Evolutionary conservation across 2,797 vertebrate species (phyloP).

Genomic region (Rhodeus uyekii): DNA sequence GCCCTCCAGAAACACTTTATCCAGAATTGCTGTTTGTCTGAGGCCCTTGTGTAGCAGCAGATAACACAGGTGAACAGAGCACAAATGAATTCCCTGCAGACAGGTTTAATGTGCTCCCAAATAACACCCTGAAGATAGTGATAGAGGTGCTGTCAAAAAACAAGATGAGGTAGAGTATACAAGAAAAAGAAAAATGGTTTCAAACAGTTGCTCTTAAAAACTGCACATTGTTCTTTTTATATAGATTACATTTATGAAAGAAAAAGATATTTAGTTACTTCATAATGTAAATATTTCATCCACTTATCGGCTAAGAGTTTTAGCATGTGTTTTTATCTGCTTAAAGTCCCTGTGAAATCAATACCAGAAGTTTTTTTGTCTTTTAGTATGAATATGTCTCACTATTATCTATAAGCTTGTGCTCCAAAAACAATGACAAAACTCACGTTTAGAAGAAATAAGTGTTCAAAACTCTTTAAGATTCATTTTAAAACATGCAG

Average conservation of each 20-base stretch:
- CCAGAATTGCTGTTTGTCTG: slow-evolving; percentile 69
- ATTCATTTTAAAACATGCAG: background rate
- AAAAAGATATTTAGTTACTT: slow-evolving; percentile 4
- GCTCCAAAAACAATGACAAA: no score
- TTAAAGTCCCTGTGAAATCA: no score
- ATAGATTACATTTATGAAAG: background rate
- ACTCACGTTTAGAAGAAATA: no score
- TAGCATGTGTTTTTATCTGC: no score
- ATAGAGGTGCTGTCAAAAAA: slow-evolving; percentile 64
- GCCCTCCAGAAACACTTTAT: slow-evolving; percentile 58
- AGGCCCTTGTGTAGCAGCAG: slow-evolving; percentile 59
- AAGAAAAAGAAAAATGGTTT: slow-evolving; percentile 67
- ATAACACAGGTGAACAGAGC: slow-evolving; percentile 75
- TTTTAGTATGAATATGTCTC: no score
- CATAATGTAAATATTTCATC: background rate
- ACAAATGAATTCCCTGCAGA: slow-evolving; percentile 75
- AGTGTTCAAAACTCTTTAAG: no score
- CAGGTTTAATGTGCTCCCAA: slow-evolving; percentile 73
- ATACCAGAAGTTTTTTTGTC: no score
- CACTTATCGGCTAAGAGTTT: no score
- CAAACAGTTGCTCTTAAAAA: slow-evolving; percentile 16
- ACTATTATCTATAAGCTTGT: no score
- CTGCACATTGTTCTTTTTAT: background rate
- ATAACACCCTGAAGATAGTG: slow-evolving; percentile 75
- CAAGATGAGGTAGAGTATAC: slow-evolving; percentile 22